Conservation (phyloP, 2,113 vertebrate species). For the Python bivittatus region DNA sequence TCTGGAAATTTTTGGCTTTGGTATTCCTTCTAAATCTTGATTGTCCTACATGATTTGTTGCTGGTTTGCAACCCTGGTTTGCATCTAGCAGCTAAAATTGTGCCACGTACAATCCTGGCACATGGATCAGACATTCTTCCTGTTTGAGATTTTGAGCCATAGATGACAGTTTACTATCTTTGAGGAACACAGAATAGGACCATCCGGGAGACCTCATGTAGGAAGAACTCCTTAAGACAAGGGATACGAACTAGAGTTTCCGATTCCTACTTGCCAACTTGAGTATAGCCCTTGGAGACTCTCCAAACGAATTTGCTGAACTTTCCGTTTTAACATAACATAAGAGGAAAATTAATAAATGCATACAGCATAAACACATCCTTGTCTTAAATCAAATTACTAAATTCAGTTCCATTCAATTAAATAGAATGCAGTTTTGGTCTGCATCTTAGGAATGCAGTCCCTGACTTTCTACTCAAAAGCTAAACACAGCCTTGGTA, state of each 20-base stretch:
- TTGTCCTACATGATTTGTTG: neutral
- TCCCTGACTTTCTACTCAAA: neutral
- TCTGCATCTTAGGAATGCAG: neutral
- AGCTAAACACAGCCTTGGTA: neutral
- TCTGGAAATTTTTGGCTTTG: neutral
- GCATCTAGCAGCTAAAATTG: neutral
- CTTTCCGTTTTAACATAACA: neutral
- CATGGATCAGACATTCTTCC: neutral
- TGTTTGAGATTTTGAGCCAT: neutral
- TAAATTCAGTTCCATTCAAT: neutral
- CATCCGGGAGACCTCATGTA: neutral
- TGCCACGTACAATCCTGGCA: neutral
- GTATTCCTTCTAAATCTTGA: neutral
- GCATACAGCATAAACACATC: neutral
- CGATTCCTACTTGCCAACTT: neutral
- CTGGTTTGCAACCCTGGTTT: neutral
- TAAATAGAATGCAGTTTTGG: neutral
- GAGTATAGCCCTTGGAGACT: neutral
- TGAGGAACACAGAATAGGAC: neutral
- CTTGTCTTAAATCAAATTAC: neutral
- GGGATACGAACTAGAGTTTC: neutral
- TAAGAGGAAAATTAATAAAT: neutral
- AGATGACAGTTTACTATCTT: neutral
- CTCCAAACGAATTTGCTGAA: neutral
- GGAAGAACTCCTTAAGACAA: neutral